Evolutionary conservation across 2,113 vertebrate species (phyloP).

Genomic region (Struthidea cinerea): DNA sequence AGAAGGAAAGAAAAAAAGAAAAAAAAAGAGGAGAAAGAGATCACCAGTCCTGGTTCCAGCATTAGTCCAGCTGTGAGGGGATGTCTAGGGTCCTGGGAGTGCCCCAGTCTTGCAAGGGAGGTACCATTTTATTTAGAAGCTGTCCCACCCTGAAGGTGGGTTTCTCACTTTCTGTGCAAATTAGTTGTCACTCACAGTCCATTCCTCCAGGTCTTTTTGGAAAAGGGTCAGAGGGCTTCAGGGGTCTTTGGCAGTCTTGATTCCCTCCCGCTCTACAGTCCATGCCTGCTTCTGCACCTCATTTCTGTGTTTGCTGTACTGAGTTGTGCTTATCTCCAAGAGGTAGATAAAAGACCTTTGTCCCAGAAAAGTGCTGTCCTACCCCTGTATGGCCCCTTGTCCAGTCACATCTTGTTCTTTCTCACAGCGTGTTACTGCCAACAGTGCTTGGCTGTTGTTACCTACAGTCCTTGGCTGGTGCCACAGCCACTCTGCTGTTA

Average conservation of each 20-base stretch:
- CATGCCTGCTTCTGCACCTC: neutral
- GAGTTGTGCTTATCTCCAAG: neutral
- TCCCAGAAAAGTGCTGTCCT: neutral
- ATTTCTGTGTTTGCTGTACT: neutral
- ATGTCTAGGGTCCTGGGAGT: neutral
- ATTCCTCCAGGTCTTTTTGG: neutral
- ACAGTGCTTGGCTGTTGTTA: neutral
- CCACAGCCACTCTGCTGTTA: neutral
- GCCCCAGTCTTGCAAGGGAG: rapidly evolving
- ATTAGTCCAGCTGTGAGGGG: neutral
- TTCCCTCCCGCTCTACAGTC: neutral
- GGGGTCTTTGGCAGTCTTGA: neutral
- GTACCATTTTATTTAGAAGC: neutral
- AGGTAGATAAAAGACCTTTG: neutral
- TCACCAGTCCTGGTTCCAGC: neutral
- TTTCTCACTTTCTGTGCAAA: neutral
- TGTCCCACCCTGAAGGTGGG: neutral
- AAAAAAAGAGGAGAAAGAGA: neutral
- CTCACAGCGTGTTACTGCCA: neutral
- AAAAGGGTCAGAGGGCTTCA: neutral
- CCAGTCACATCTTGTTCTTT: neutral
- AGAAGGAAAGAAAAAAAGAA: neutral
- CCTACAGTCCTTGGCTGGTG: neutral
- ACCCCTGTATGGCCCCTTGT: rapidly evolving
- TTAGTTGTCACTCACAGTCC: neutral